Evolutionary conservation across 2,797 vertebrate species (phyloP).

Genomic region (Cuculus canorus): DNA sequence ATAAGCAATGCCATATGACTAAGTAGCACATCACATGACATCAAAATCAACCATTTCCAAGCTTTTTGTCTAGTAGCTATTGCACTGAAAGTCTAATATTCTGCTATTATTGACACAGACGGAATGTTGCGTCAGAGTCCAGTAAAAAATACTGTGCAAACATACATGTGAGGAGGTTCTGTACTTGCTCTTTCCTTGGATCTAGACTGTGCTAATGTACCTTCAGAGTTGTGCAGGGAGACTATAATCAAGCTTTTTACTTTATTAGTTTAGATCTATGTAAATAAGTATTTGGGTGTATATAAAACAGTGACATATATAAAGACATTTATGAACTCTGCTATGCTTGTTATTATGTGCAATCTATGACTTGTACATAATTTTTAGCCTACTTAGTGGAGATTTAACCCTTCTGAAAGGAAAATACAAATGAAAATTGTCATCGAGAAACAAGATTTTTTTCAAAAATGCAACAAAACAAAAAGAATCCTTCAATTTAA

Average conservation of each 20-base stretch:
- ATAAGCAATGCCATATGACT: background rate
- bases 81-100: background rate
- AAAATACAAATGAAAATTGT: background rate
- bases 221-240: background rate
- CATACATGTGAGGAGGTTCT: background rate
- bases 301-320: background rate
- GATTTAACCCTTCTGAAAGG: background rate
- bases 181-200: background rate
- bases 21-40: fast-evolving
- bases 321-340: background rate
- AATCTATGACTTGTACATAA: background rate
- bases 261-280: background rate
- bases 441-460: background rate
- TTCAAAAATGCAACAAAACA: background rate
- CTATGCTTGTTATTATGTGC: background rate
- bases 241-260: background rate
- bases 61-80: background rate
- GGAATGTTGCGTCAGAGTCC: background rate
- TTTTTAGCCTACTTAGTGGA: background rate
- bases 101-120: background rate
- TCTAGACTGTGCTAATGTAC: background rate
- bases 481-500: background rate
- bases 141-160: background rate
- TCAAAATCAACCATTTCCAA: background rate
- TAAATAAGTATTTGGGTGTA: background rate